Evolutionary conservation across 1,140 invertebrate species (phyloP).

Genomic region (Gonioctena quinquepunctata): DNA sequence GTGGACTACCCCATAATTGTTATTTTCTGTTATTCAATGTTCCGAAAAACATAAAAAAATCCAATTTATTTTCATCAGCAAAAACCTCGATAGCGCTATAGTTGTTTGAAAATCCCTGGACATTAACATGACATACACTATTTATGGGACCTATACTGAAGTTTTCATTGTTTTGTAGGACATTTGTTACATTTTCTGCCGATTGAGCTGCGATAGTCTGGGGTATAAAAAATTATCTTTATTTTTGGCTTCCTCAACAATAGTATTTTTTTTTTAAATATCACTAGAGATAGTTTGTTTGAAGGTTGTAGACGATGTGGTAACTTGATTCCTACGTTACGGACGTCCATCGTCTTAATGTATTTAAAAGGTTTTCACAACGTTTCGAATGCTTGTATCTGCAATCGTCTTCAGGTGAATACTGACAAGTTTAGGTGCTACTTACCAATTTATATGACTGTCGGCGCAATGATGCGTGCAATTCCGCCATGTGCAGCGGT

Average conservation of each 20-base stretch:
- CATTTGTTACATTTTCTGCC: neutral
- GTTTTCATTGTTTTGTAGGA: neutral
- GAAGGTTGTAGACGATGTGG: no score
- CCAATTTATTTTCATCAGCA: constrained; percentile 7
- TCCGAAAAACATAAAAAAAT: constrained; percentile 3
- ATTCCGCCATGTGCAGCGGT: no score
- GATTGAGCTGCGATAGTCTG: constrained; percentile 5
- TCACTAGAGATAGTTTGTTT: constrained; percentile 4
- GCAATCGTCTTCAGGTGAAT: neutral
- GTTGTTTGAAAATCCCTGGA: constrained; percentile 1
- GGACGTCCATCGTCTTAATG: no score
- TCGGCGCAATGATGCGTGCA: no score
- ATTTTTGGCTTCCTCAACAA: neutral
- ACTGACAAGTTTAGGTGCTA: no score
- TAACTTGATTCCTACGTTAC: no score
- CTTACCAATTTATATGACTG: no score
- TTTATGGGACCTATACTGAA: neutral
- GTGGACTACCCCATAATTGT: no score
- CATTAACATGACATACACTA: constrained; percentile 3
- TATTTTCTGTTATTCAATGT: neutral
- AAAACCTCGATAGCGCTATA: constrained; percentile 2
- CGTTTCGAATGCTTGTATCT: constrained; percentile 5
- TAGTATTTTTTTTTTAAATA: neutral
- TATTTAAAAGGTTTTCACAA: no score
- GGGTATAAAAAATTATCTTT: neutral